Base-by-base conservation (phyloP, 2,113 vertebrate species). In the Rhodinocichla rosea region DNA sequence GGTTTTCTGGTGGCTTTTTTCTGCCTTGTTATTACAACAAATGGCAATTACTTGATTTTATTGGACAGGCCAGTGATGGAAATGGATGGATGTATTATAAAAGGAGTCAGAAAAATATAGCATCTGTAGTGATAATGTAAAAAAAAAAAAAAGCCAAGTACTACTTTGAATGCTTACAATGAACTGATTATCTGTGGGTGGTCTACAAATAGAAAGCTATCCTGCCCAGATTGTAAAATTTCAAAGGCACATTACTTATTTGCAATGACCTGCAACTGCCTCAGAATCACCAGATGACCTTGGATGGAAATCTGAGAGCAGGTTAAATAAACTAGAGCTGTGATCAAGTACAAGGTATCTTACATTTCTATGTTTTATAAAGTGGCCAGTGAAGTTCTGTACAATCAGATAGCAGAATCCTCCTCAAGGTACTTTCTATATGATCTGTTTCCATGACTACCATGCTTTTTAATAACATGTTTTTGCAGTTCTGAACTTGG, bases 371-470 rank as follows among this genome's bases (percentile, higher is more conserved):
- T 45, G 47, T 75, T 92, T 81, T 78, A 81, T 94, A 23, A 83
- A 60, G 18, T 60, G 57, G 37, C 56, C 47, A 83, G 44, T 40
- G 75, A 85, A 67, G 30, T 55, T 73, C 21, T 50, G 52, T 30
- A 60, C 39, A 85, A 77, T 35, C 44, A 86, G 28, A 79, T 1
- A 20, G 24, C 60, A 77, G 42, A 88, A 77, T 87, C 39, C 15
- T 83, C 39, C 53, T 50, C 52, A 60, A 92, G 68, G 22, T 77
- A 71, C n/a, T 78, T 89, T 73, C 79, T 84, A 71, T 65, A 52
- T 21, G 57, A 87, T 81, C 86, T 68, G 92, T 96, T 96, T 92
- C 94, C 74, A 92, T 96, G 90, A 87, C 93, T 94, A 93, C 85
- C 27, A 62, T 57, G 62, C 40, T 76, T 92, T 91, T 90, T 53